phyloP scores from a whole-genome alignment of 2,797 vertebrate genomes.

The Mycteria americana region DNA sequence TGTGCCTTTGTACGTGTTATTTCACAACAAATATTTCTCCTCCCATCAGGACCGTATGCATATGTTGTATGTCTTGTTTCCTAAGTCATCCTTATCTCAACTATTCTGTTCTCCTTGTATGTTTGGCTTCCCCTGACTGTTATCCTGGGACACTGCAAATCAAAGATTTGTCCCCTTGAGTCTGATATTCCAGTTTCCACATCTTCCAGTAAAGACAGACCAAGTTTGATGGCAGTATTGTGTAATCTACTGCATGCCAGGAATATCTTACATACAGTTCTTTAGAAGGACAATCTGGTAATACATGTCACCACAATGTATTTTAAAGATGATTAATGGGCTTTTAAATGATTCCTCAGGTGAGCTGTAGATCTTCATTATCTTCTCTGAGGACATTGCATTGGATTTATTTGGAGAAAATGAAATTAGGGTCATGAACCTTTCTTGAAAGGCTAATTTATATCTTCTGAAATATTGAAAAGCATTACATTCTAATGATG shows the following conservation, averaged over 20 bases:
- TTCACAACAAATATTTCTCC: neutral
- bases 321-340: constrained; percentile 73
- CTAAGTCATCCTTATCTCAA: constrained; percentile 58
- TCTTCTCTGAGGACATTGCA: constrained; percentile 37
- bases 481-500: neutral
- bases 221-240: constrained; percentile 55
- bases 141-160: constrained; percentile 57
- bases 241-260: constrained; percentile 74
- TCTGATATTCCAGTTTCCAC: constrained; percentile 71
- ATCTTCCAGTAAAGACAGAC: constrained; percentile 70
- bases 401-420: constrained; percentile 62
- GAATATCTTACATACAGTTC: constrained; percentile 75
- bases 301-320: constrained; percentile 52
- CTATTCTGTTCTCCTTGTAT: constrained; percentile 12
- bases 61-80: constrained; percentile 29
- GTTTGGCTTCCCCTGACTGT: constrained; percentile 42
- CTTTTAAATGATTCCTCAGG: constrained; percentile 71
- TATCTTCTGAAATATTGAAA: constrained; percentile 46
- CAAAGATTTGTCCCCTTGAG: constrained; percentile 56
- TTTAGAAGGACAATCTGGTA: constrained; percentile 54
- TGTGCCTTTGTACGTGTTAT: neutral
- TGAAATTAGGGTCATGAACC: constrained; percentile 53
- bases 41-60: neutral
- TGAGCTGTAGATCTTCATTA: constrained; percentile 57
- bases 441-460: constrained; percentile 46